phyloP scores from a whole-genome alignment of 2,113 vertebrate species.

The Chitala chitala region DNA sequence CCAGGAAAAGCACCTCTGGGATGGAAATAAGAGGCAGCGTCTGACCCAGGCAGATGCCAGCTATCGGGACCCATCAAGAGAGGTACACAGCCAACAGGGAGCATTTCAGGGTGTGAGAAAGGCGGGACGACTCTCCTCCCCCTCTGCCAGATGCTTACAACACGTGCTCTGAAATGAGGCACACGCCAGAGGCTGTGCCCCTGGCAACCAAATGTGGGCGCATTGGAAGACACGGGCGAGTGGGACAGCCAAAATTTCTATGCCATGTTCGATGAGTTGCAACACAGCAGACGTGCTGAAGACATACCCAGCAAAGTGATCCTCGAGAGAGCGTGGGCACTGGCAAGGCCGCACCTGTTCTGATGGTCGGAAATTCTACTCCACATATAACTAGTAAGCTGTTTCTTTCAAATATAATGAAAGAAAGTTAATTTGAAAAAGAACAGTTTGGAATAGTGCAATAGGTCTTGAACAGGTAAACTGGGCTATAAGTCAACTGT shows the following conservation, averaged over 20 bases:
- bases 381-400: not conserved
- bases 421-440: not conserved
- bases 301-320: not conserved
- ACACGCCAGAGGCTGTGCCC: slow-evolving; percentile 12
- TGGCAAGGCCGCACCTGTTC: not conserved
- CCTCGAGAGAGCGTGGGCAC: not conserved
- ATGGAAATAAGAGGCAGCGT: slow-evolving; percentile 7
- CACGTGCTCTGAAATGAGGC: not conserved
- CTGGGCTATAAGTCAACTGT: not conserved
- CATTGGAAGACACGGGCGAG: not conserved
- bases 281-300: not conserved
- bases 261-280: slow-evolving; percentile 2
- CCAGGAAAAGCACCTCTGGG: slow-evolving; percentile 10
- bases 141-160: slow-evolving; percentile 12
- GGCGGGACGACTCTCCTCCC: slow-evolving; percentile 10
- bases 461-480: not conserved
- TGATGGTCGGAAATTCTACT: not conserved
- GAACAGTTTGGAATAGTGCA: not conserved
- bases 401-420: not conserved
- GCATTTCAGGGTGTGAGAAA: not conserved
- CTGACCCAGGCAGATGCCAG: slow-evolving; percentile 21
- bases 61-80: slow-evolving; percentile 12
- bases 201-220: not conserved
- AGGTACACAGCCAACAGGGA: slow-evolving; percentile 2
- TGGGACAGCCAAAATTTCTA: not conserved